phyloP scores from a whole-genome alignment of 2,797 vertebrate species.

The Aplochiton taeniatus region DNA sequence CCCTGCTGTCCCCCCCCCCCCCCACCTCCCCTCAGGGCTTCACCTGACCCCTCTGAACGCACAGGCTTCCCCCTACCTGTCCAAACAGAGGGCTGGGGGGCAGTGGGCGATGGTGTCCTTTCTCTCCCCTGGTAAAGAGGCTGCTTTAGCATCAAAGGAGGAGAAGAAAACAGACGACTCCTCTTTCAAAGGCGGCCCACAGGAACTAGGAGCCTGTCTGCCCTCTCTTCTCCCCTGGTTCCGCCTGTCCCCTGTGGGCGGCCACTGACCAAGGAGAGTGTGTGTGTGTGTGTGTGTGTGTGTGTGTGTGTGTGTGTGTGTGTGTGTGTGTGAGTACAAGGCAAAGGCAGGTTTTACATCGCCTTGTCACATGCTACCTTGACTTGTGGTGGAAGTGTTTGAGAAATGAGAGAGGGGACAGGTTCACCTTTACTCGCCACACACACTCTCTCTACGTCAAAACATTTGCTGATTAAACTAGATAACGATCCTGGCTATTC shows the following conservation, averaged over 20 bases:
- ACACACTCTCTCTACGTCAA: too few species aligned
- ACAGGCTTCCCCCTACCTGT: slow-evolving; percentile 26
- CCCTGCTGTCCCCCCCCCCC: slow-evolving; percentile 56
- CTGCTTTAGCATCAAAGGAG: slow-evolving; percentile 73
- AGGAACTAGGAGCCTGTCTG: slow-evolving; percentile 64
- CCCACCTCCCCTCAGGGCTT: slow-evolving; percentile 50
- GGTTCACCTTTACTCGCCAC: not conserved
- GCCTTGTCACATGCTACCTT: slow-evolving; percentile 12
- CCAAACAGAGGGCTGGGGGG: slow-evolving; percentile 34
- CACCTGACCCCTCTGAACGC: slow-evolving; percentile 27
- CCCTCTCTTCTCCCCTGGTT: slow-evolving; percentile 33
- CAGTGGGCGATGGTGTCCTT: slow-evolving; percentile 55
- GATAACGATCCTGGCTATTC: too few species aligned
- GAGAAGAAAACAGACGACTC: slow-evolving; percentile 56
- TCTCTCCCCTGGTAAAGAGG: slow-evolving; percentile 65
- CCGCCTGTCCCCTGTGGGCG: slow-evolving; percentile 58
- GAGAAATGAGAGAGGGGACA: not conserved
- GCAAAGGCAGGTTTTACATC: slow-evolving; percentile 2
- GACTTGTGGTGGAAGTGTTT: slow-evolving; percentile 4
- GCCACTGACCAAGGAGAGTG: slow-evolving; percentile 22
- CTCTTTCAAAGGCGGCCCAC: slow-evolving; percentile 71
- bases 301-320: slow-evolving; percentile 31
- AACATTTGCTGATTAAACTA: too few species aligned
- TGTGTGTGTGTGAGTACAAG: not conserved
- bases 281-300: slow-evolving; percentile 26